phyloP scores from a whole-genome alignment of 2,888 invertebrate species.

The Pseudococcus viburni region DNA sequence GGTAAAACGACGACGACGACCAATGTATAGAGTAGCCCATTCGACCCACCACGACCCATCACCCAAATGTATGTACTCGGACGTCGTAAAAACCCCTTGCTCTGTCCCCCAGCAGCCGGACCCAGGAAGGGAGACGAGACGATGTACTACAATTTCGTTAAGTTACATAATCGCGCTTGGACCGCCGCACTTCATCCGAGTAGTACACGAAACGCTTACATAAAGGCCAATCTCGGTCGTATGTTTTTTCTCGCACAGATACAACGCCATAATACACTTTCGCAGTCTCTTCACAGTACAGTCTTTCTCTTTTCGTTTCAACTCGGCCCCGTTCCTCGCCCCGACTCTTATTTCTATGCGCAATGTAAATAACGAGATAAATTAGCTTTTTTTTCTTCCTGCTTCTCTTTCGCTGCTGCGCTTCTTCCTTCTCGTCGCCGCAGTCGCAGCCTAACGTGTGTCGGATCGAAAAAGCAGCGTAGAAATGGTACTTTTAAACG shows the following conservation, averaged over 20 bases:
- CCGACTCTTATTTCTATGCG: not conserved
- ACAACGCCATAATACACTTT: not conserved
- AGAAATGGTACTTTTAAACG: slow-evolving; percentile 27
- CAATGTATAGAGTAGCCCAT: not conserved
- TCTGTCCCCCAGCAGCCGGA: not conserved
- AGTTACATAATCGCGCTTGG: not conserved
- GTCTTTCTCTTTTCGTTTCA: slow-evolving; percentile 20
- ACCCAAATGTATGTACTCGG: not conserved
- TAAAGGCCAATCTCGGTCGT: slow-evolving; percentile 22
- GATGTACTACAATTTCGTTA: not conserved
- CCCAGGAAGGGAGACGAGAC: not conserved
- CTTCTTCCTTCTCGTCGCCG: not conserved
- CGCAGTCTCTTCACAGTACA: not conserved
- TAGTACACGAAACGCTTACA: not conserved
- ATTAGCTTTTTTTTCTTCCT: slow-evolving; percentile 19
- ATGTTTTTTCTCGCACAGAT: slow-evolving; percentile 18
- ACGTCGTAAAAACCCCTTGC: not conserved
- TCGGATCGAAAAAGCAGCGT: slow-evolving; percentile 21
- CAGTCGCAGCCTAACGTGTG: not conserved
- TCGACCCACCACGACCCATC: not conserved
- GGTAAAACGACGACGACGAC: slow-evolving; percentile 9
- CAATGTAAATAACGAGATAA: slow-evolving; percentile 45
- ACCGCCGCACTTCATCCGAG: not conserved
- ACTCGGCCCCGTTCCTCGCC: not conserved
- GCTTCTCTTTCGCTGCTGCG: not conserved